Evolutionary conservation across 2,797 vertebrate genomes (phyloP).

Genomic region (Acropternis orthonyx): DNA sequence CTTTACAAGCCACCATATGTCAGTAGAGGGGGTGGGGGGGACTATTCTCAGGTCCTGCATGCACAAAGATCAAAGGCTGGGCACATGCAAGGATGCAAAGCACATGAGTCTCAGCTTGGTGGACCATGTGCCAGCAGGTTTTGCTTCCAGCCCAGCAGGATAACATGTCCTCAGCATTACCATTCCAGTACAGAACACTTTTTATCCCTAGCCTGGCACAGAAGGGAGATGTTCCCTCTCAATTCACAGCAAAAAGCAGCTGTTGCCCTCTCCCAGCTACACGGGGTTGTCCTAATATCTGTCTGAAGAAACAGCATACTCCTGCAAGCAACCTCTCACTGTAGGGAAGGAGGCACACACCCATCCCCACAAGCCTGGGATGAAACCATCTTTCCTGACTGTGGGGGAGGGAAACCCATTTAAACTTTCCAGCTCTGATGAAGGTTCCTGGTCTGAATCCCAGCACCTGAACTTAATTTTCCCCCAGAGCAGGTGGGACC

Average conservation of each 20-base stretch:
- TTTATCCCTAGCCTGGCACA: background rate
- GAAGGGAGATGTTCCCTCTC: background rate
- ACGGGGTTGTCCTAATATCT: background rate
- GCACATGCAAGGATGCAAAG: background rate
- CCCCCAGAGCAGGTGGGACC: background rate
- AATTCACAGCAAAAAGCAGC: background rate
- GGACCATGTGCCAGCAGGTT: accelerated
- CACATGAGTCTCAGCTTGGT: background rate
- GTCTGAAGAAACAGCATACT: background rate
- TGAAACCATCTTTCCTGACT: background rate
- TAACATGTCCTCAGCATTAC: accelerated
- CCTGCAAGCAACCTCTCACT: background rate
- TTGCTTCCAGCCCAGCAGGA: background rate
- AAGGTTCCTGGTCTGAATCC: background rate
- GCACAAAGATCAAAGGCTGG: background rate
- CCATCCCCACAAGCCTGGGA: background rate
- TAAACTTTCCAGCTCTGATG: background rate
- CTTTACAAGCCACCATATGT: background rate
- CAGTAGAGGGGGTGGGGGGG: too few relatives aligned
- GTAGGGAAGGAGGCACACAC: background rate
- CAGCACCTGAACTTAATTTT: conserved; percentile 25
- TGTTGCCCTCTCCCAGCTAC: background rate
- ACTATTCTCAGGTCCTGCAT: background rate
- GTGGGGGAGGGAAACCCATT: background rate
- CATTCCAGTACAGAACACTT: background rate